Conservation (phyloP, 2,888 invertebrate genomes). For the Tineola bisselliella region DNA sequence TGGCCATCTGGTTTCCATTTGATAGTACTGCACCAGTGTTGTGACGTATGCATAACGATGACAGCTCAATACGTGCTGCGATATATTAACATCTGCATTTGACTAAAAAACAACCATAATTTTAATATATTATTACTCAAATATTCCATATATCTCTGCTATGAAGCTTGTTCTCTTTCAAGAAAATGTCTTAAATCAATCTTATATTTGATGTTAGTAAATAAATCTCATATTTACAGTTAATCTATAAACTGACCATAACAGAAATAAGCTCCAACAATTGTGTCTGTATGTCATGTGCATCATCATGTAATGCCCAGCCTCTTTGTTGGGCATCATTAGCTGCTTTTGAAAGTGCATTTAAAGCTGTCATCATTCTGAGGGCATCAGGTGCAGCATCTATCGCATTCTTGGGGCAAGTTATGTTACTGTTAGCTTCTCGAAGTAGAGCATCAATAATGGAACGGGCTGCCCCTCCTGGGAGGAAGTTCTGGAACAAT, state of each 20-base stretch:
- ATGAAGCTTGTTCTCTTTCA: too few species aligned
- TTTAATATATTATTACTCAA: too few species aligned
- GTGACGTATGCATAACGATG: slow-evolving; percentile 86
- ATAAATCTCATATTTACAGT: not conserved
- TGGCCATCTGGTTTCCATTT: slow-evolving; percentile 93
- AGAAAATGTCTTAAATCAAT: too few species aligned
- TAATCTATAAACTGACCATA: slow-evolving; percentile 64
- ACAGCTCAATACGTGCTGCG: slow-evolving; percentile 82
- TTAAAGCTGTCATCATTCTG: slow-evolving; percentile 83
- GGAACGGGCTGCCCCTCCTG: slow-evolving; percentile 56
- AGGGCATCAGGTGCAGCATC: slow-evolving; percentile 87
- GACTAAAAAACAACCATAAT: slow-evolving; percentile 66
- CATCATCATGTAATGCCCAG: slow-evolving; percentile 96
- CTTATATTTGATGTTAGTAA: too few species aligned
- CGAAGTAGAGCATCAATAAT: slow-evolving; percentile 57
- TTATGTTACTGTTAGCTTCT: slow-evolving; percentile 57
- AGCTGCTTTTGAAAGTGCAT: slow-evolving; percentile 86
- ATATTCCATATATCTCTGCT: too few species aligned
- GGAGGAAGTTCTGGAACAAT: slow-evolving; percentile 54
- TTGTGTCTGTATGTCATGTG: slow-evolving; percentile 86
- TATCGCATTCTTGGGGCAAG: slow-evolving; percentile 71
- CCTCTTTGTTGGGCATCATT: slow-evolving; percentile 95
- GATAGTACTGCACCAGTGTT: slow-evolving; percentile 91
- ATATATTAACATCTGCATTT: slow-evolving; percentile 90
- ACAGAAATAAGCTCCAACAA: slow-evolving; percentile 84